Evolutionary conservation across 2,797 vertebrate species (phyloP).

Genomic region (Crypturellus tataupa): DNA sequence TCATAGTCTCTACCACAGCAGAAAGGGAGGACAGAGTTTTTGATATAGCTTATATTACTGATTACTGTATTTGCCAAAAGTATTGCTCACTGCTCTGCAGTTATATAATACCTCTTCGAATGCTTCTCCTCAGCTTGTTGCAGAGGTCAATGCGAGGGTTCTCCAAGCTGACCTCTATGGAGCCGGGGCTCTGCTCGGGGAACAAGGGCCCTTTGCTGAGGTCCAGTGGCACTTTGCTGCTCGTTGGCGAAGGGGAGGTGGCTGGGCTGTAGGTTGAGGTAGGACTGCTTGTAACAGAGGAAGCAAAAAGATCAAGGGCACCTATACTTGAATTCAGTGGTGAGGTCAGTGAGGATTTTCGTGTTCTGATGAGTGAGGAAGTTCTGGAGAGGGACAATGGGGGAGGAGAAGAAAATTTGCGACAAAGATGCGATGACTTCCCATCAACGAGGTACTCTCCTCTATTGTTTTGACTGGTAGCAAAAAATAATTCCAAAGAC

Average conservation of each 20-base stretch:
- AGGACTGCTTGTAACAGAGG: slow-evolving; percentile 81
- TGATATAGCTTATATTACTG: neutral
- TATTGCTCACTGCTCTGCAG: neutral
- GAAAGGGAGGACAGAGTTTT: neutral
- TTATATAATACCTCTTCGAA: slow-evolving; percentile 87
- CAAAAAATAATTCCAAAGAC: slow-evolving; percentile 96
- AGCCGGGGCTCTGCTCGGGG: slow-evolving; percentile 88
- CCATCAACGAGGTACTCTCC: slow-evolving; percentile 88
- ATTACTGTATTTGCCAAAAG: neutral
- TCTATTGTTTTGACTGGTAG: slow-evolving; percentile 92
- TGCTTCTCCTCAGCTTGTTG: slow-evolving; percentile 91
- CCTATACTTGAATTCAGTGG: slow-evolving; percentile 88
- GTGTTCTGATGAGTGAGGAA: slow-evolving; percentile 91
- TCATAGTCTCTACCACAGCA: accelerated
- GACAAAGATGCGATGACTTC: slow-evolving; percentile 93
- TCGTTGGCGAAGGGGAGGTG: slow-evolving; percentile 88
- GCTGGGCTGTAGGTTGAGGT: slow-evolving; percentile 82
- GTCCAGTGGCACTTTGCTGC: slow-evolving; percentile 84
- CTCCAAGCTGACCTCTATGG: slow-evolving; percentile 84
- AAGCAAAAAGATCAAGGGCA: slow-evolving; percentile 88
- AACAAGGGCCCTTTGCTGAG: slow-evolving; percentile 86
- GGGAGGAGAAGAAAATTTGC: slow-evolving; percentile 97
- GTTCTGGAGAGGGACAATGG: slow-evolving; percentile 91
- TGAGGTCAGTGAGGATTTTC: slow-evolving; percentile 94
- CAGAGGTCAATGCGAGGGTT: slow-evolving; percentile 88